Base-by-base conservation (phyloP, 2,888 invertebrate species). In the Drosophila meridionalis region DNA sequence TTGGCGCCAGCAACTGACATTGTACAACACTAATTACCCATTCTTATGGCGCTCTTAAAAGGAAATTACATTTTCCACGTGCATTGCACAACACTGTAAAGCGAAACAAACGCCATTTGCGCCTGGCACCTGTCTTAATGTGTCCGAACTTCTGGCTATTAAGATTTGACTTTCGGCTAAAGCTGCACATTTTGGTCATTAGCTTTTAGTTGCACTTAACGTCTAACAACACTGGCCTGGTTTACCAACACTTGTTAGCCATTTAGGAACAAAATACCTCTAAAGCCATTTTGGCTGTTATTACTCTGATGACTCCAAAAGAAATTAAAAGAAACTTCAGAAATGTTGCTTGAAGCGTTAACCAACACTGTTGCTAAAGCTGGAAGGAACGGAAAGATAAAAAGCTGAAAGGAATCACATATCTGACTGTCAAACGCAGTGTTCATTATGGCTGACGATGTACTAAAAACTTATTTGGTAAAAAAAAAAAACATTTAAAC, bases 1-100 rank as follows among this genome's bases (percentile, higher is more conserved):
- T 71, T 76, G 76, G 50, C 20, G 26, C 50, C 34, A 26, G 34
- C 50, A 58, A 36, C 65, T 68, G 58, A 61, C 77, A 76, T 78
- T 72, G 64, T 55, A 47, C 77, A 80, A 62, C 80, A 80, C 81
- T 78, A 78, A 78, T 78, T 78, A 68, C 62, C 56, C 78, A 55
- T 68, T 78, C 42, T 40, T 32, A 53, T 58, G 42, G 47, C 72
- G 43, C 64, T 26, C 59, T 71, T 80, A n/a, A 76, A 71, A 45
- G 47, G 34, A 34, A 68, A 65, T 60, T 56, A 12, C 28, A 61
- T 76, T 64, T 36, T 48, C 28, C 28, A 38, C 69, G 30, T 60
- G 45, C 64, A 43, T 59, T 61, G 30, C 55, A 43, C 56, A 53
- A 75, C 56, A 68, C 68, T 57, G 42, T 55, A 38, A 26, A 4